Percentiles rank a stretch among this genome's conserved stretches.
phyloP scores from a whole-genome alignment of 2,888 invertebrate genomes.

The Tetragonisca angustula region DNA sequence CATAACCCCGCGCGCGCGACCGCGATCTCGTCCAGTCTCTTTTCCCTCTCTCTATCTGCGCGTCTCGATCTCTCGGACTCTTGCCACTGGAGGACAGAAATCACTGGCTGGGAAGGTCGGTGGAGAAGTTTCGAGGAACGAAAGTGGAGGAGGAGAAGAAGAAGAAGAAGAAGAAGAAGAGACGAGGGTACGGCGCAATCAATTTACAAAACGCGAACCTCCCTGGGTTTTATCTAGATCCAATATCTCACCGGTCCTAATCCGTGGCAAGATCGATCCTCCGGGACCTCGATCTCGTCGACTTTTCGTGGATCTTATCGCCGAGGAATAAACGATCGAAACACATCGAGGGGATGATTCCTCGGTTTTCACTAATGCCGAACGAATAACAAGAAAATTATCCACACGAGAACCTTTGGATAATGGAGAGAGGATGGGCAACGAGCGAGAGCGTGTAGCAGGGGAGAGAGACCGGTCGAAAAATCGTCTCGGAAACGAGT shows the following conservation, averaged over 20 bases:
- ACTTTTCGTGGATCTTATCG: constrained; percentile 57
- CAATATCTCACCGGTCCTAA: constrained; percentile 79
- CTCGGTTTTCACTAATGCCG: constrained; percentile 75
- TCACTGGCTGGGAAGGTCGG: constrained; percentile 36
- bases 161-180: constrained; percentile 8
- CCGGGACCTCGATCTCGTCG: constrained; percentile 30
- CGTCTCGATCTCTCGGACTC: constrained; percentile 58
- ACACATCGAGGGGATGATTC: constrained; percentile 40
- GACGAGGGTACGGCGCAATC: constrained; percentile 49
- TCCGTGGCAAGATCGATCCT: constrained; percentile 68
- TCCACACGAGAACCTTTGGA: constrained; percentile 79
- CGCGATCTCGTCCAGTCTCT: constrained; percentile 32
- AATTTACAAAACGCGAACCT: constrained; percentile 57
- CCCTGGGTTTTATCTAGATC: constrained; percentile 77
- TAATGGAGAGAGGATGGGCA: constrained; percentile 61
- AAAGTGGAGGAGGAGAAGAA: not conserved
- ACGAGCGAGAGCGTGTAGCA: constrained; percentile 15
- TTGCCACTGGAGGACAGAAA: constrained; percentile 62
- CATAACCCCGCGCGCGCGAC: constrained; percentile 42
- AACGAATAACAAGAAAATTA: constrained; percentile 83
- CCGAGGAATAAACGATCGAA: constrained; percentile 29
- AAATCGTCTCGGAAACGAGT: constrained; percentile 30
- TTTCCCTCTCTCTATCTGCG: constrained; percentile 35
- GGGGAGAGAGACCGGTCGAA: constrained; percentile 23
- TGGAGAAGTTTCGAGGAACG: constrained; percentile 1